Conservation (phyloP, 2,113 vertebrate species). For the Dascyllus trimaculatus region DNA sequence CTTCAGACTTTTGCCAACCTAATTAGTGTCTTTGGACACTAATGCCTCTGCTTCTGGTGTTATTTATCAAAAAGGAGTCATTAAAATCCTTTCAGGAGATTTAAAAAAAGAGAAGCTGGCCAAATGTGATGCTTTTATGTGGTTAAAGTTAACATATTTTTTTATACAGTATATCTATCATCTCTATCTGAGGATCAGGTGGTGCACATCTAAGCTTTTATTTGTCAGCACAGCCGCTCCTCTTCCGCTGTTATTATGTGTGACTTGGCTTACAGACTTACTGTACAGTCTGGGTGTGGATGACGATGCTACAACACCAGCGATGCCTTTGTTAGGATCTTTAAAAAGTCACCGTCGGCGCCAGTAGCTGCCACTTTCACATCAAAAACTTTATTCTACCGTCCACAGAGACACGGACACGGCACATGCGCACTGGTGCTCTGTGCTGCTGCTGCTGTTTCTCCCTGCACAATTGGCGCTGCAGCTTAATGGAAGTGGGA, state of each 20-base stretch:
- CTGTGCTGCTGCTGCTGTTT: neutral
- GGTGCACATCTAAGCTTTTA: slow-evolving; percentile 17
- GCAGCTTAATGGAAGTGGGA: slow-evolving; percentile 12
- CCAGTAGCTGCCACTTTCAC: neutral
- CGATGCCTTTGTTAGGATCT: slow-evolving; percentile 63
- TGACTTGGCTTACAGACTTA: neutral
- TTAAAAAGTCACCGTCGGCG: slow-evolving; percentile 43
- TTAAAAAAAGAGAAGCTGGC: neutral
- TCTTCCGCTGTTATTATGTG: slow-evolving; percentile 7
- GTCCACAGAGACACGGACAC: neutral
- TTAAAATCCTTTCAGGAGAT: too few relatives aligned
- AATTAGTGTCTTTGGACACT: too few relatives aligned
- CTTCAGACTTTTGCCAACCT: too few relatives aligned
- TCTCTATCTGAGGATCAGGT: too few relatives aligned
- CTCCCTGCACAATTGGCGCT: neutral
- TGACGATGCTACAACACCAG: slow-evolving; percentile 52
- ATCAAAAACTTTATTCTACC: slow-evolving; percentile 9
- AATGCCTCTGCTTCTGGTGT: too few relatives aligned
- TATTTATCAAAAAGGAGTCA: too few relatives aligned
- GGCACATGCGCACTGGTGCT: slow-evolving; percentile 40
- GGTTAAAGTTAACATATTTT: too few relatives aligned
- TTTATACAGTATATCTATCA: too few relatives aligned
- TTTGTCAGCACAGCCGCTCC: slow-evolving; percentile 9
- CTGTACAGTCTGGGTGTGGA: slow-evolving; percentile 78
- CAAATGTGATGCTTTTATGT: neutral